Percentiles rank a stretch among this genome's conserved stretches.
phyloP scores from a whole-genome alignment of 2,113 vertebrate genomes.

The Proteles cristata region DNA sequence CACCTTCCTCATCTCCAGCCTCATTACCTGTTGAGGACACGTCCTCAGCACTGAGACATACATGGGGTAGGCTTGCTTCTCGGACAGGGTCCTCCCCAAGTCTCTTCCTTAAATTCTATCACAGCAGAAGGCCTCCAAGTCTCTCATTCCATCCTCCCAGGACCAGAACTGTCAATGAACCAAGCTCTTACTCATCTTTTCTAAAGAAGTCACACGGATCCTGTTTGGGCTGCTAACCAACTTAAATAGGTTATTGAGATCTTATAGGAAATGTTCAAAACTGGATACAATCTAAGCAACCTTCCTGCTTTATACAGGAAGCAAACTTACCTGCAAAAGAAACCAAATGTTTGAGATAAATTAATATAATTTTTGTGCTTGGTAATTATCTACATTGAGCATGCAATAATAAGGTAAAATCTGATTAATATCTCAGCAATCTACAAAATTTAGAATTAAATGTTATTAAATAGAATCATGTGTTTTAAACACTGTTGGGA shows the following conservation, averaged over 20 bases:
- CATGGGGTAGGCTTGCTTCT: background rate
- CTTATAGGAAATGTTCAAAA: background rate
- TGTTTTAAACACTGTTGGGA: background rate
- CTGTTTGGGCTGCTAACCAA: background rate
- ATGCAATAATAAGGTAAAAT: background rate
- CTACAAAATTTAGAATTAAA: constrained; percentile 13
- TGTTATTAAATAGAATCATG: background rate
- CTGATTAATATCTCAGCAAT: background rate
- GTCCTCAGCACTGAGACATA: background rate
- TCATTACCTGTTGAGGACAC: background rate
- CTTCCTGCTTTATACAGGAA: background rate
- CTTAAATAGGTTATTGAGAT: constrained; percentile 19
- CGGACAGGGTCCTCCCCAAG: background rate
- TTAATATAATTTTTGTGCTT: constrained; percentile 22
- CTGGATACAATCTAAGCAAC: background rate
- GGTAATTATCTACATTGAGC: background rate
- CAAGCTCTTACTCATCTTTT: background rate
- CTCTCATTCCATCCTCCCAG: background rate
- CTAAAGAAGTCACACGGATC: background rate
- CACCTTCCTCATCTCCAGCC: background rate
- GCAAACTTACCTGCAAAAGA: constrained; percentile 36
- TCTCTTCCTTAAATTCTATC: background rate
- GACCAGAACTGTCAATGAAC: background rate
- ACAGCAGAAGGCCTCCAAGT: background rate
- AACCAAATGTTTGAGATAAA: background rate